phyloP scores from a whole-genome alignment of 2,113 vertebrate species.

The Desmodus rotundus region DNA sequence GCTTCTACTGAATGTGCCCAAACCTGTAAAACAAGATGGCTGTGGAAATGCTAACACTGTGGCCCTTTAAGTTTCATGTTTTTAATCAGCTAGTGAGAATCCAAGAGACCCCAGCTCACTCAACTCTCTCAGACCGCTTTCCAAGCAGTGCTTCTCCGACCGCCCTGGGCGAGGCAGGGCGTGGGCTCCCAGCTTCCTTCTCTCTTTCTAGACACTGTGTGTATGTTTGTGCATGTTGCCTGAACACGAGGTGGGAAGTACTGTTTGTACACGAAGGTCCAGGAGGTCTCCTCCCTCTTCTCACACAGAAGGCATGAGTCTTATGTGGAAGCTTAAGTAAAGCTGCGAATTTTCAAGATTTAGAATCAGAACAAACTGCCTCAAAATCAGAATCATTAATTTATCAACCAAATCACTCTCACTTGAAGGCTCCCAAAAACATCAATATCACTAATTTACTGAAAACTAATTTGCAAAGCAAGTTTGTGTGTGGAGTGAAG shows the following conservation, averaged over 20 bases:
- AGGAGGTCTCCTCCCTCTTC: not conserved
- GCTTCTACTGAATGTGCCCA: not conserved
- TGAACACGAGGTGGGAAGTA: accelerated
- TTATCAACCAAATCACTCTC: not conserved
- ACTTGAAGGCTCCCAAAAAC: not conserved
- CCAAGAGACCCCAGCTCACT: too few relatives aligned
- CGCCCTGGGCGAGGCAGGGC: too few relatives aligned
- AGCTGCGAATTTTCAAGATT: not conserved
- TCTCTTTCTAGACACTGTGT: not conserved
- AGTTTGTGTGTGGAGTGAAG: not conserved
- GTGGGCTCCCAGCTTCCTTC: not conserved
- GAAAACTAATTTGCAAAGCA: constrained; percentile 1
- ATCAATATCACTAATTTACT: not conserved
- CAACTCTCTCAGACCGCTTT: not conserved
- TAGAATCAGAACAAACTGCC: not conserved
- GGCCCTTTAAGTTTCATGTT: not conserved
- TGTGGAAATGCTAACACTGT: not conserved
- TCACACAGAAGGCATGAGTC: not conserved
- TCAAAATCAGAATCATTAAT: not conserved
- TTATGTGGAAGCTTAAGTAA: not conserved
- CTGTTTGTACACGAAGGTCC: not conserved
- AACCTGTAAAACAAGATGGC: not conserved
- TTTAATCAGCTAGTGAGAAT: not conserved
- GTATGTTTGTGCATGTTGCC: not conserved
- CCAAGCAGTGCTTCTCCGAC: not conserved